Evolutionary conservation across 53 echinoderm and acorn worm genomes (phyloP).

Genomic region (Paelopatides confundens): DNA sequence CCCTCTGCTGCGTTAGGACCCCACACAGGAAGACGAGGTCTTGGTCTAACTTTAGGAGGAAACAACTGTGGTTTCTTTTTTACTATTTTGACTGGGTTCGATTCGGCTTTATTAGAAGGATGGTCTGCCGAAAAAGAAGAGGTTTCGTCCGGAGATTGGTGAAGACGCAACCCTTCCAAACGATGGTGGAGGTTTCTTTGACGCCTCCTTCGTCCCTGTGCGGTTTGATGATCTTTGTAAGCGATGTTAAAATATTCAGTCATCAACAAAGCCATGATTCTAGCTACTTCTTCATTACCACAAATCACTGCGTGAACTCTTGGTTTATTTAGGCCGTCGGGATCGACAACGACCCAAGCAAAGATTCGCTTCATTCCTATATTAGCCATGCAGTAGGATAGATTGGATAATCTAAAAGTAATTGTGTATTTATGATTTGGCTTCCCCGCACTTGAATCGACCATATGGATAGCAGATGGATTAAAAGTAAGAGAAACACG

Average conservation of each 20-base stretch:
- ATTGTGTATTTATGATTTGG: slow-evolving; percentile 48
- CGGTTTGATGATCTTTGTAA: slow-evolving; percentile 51
- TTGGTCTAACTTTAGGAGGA: slow-evolving; percentile 11
- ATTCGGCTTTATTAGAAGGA: neutral
- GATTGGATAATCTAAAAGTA: slow-evolving; percentile 32
- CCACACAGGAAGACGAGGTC: slow-evolving; percentile 23
- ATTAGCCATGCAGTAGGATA: slow-evolving; percentile 70
- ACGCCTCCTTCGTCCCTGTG: neutral
- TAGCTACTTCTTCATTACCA: slow-evolving; percentile 55
- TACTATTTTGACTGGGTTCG: neutral
- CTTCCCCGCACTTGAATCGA: slow-evolving; percentile 41
- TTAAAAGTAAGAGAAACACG: slow-evolving; percentile 58
- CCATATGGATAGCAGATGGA: slow-evolving; percentile 53
- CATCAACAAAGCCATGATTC: slow-evolving; percentile 68
- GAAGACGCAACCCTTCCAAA: slow-evolving; percentile 4
- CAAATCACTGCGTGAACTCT: slow-evolving; percentile 60
- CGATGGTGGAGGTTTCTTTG: slow-evolving; percentile 25
- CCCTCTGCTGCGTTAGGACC: neutral
- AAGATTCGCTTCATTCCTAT: slow-evolving; percentile 64
- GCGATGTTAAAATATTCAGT: slow-evolving; percentile 69
- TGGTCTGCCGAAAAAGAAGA: neutral
- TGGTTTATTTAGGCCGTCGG: slow-evolving; percentile 27
- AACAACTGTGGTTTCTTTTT: neutral
- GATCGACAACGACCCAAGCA: slow-evolving; percentile 67
- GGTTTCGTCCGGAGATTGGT: slow-evolving; percentile 29